Evolutionary conservation across 2,888 invertebrate genomes (phyloP).

Genomic region (Spilarctia lutea): DNA sequence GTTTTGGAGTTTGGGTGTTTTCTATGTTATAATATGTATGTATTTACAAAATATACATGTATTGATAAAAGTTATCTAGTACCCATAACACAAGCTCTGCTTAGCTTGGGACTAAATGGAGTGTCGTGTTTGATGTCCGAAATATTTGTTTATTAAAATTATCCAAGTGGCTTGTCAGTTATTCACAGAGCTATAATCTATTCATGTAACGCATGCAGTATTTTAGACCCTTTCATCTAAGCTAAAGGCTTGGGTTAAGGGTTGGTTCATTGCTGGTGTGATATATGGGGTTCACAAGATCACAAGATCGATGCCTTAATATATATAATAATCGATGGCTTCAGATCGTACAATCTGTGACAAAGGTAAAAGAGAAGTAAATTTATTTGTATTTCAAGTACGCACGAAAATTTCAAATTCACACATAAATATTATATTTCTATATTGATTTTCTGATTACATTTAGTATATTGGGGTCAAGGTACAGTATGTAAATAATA

Average conservation of each 20-base stretch:
- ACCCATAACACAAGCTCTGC: too few species aligned
- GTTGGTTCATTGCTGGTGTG: neutral
- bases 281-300: neutral
- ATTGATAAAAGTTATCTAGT: too few species aligned
- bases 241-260: neutral
- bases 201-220: too few species aligned
- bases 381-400: neutral
- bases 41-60: too few species aligned
- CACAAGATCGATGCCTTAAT: neutral
- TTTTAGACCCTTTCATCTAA: too few species aligned
- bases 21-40: too few species aligned
- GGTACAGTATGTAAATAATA: constrained; percentile 19
- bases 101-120: too few species aligned
- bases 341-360: neutral
- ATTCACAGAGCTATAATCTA: too few species aligned
- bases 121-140: too few species aligned
- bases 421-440: constrained; percentile 1
- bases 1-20: too few species aligned
- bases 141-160: too few species aligned
- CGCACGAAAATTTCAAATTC: neutral
- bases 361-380: neutral
- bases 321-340: neutral
- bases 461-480: constrained; percentile 8
- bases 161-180: too few species aligned
- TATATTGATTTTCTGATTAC: neutral